Evolutionary conservation across 1,140 invertebrate species (phyloP).

Genomic region (Atta cephalotes): DNA sequence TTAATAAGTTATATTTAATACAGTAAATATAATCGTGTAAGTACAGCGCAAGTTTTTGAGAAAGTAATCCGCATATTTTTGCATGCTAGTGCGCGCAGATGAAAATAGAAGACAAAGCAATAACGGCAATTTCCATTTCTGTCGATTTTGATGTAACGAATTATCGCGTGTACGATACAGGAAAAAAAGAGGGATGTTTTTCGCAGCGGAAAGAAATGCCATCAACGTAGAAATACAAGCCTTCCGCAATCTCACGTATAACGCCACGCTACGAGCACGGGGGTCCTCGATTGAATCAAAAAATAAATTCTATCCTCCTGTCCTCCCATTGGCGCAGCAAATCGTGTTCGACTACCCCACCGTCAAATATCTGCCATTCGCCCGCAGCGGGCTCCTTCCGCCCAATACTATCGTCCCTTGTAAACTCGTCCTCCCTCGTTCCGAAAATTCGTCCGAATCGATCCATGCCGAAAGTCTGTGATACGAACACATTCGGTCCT

Average conservation of each 20-base stretch:
- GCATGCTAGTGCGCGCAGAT: slow-evolving; percentile 1
- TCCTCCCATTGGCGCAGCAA: slow-evolving; percentile 71
- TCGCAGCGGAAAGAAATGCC: slow-evolving; percentile 54
- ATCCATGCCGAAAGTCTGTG: slow-evolving; percentile 72
- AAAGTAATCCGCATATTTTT: slow-evolving; percentile 3
- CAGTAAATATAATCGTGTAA: neutral
- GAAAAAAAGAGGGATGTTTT: slow-evolving; percentile 36
- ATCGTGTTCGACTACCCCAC: slow-evolving; percentile 76
- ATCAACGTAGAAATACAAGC: slow-evolving; percentile 61
- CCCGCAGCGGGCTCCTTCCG: slow-evolving; percentile 73
- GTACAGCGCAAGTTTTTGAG: slow-evolving; percentile 24
- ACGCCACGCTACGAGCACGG: slow-evolving; percentile 34
- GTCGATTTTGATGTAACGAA: slow-evolving; percentile 61
- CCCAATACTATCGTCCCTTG: slow-evolving; percentile 77
- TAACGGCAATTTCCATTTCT: slow-evolving; percentile 58
- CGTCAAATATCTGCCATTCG: slow-evolving; percentile 77
- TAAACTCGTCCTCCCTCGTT: slow-evolving; percentile 76
- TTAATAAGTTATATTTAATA: slow-evolving; percentile 30
- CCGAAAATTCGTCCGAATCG: slow-evolving; percentile 76
- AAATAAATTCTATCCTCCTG: slow-evolving; percentile 72
- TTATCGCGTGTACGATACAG: slow-evolving; percentile 36
- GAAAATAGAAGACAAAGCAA: slow-evolving; percentile 53
- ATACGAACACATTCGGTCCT: slow-evolving; percentile 66
- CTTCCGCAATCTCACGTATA: slow-evolving; percentile 63
- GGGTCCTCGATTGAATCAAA: slow-evolving; percentile 70